Evolutionary conservation across 1,140 invertebrate genomes (phyloP).

Genomic region (Grapholita molesta): DNA sequence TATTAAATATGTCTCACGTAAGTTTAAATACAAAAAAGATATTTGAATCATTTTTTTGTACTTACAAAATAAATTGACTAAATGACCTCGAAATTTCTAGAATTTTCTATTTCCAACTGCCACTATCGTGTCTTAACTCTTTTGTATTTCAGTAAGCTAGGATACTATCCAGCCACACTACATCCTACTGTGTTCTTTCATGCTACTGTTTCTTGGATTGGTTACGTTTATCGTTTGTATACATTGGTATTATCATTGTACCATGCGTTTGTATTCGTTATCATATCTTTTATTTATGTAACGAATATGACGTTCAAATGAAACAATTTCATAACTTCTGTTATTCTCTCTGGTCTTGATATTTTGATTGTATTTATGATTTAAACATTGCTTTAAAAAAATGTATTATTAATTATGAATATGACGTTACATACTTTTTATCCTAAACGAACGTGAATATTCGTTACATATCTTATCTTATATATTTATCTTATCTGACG

Average conservation of each 20-base stretch:
- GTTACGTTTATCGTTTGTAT: constrained; percentile 37
- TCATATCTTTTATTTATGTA: constrained; percentile 11
- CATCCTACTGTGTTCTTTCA: constrained; percentile 56
- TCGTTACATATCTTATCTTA: neutral
- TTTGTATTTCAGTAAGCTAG: constrained; percentile 45
- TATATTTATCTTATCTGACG: neutral
- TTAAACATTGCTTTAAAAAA: neutral
- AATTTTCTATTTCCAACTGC: constrained; percentile 21
- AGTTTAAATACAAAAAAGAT: too few relatives aligned
- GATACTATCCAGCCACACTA: constrained; percentile 41
- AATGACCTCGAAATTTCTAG: too few relatives aligned
- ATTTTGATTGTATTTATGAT: constrained; percentile 1
- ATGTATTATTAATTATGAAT: neutral
- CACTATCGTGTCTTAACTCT: constrained; percentile 30
- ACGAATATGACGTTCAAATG: constrained; percentile 11
- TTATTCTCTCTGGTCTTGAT: too few relatives aligned
- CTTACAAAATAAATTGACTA: too few relatives aligned
- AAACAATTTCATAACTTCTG: too few relatives aligned
- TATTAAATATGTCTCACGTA: too few relatives aligned
- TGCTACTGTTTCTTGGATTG: constrained; percentile 56
- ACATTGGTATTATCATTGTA: constrained; percentile 42
- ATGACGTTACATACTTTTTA: neutral
- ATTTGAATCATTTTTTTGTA: too few relatives aligned
- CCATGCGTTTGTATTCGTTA: constrained; percentile 21
- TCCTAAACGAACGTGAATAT: neutral